Base-by-base conservation (phyloP, 1,140 invertebrate genomes). In the Eriosoma lanigerum region DNA sequence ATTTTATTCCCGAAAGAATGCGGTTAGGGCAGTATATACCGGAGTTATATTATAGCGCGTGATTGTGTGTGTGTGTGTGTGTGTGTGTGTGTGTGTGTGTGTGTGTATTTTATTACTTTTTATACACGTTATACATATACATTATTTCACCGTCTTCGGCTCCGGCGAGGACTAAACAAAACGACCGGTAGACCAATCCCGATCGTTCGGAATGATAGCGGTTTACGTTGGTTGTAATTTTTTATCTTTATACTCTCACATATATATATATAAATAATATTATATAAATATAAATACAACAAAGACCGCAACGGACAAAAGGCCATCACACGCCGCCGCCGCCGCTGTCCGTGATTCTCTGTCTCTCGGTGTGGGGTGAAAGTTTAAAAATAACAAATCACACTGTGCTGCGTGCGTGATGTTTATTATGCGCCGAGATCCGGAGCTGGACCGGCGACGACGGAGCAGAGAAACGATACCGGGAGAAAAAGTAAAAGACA, bases 361-460 rank as follows among this genome's bases (percentile, higher is more conserved):
- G 12, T 4, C 17, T 52, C 64, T 52, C 68, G 17, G 68, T 48
- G 68, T 72, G 68, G 68, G 68, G 68, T 72, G 68, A 72, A 72
- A 72, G 68, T 72, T 72, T 72, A 72, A 72, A 72, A 72, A 72
- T 72, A 72, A 72, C 68, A 29, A 46, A 72, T 72, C 68, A 29
- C 46, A 72, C 46, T 10, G n/a, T n/a, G 64, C 13, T 26, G 21
- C 64, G 64, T 13, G n/a, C 12, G 19, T 12, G 12, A 17, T 29
- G 62, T 44, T 29, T 64, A 19, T 12, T n/a, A 32, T 10, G 21
- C 12, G 9, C 5, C 8, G 58, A 15, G 15, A 12, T 19, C 32
- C n/a, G 64, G 32, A 46, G 66, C 24, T 46, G 26, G 68, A 52
- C 68, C 46, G 10, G 24, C 19, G 68, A 5, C 17, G 46, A 10